A percentile compares a stretch with the other conserved stretches of the same genome.
Evolutionary conservation across 1,140 invertebrate genomes (phyloP).

Genomic region (Scaptomyza hsui): DNA sequence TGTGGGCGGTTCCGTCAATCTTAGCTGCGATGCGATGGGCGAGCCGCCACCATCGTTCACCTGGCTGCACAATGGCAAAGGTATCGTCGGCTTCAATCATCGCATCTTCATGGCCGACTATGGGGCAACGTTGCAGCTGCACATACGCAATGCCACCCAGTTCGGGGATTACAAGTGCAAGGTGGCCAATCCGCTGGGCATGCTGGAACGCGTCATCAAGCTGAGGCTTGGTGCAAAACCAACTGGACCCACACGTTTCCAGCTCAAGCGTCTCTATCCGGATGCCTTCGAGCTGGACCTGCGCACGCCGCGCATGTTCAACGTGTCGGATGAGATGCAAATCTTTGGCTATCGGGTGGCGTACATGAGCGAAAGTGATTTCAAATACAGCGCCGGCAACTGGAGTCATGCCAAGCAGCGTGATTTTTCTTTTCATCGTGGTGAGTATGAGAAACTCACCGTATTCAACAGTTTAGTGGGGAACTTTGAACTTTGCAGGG

Average conservation of each 20-base stretch:
- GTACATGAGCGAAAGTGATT: slow-evolving; percentile 74
- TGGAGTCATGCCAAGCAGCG: slow-evolving; percentile 79
- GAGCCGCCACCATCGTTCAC: slow-evolving; percentile 86
- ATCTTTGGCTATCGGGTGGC: slow-evolving; percentile 79
- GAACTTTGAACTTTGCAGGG: slow-evolving; percentile 43
- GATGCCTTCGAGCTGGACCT: slow-evolving; percentile 84
- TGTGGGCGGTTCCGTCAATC: slow-evolving; percentile 85
- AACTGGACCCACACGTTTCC: slow-evolving; percentile 77
- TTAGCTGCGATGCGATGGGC: slow-evolving; percentile 86
- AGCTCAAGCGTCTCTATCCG: slow-evolving; percentile 74
- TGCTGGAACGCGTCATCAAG: slow-evolving; percentile 84
- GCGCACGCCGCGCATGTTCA: slow-evolving; percentile 59
- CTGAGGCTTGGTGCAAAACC: slow-evolving; percentile 85
- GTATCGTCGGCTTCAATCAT: slow-evolving; percentile 77
- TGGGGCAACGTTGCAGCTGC: slow-evolving; percentile 84
- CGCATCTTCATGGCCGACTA: slow-evolving; percentile 83
- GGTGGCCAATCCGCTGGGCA: slow-evolving; percentile 85
- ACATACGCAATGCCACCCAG: slow-evolving; percentile 83
- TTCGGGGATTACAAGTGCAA: slow-evolving; percentile 86
- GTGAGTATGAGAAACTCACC: slow-evolving; percentile 43
- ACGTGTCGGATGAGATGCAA: slow-evolving; percentile 77
- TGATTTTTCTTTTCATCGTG: slow-evolving; percentile 74
- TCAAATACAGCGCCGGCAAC: slow-evolving; percentile 71
- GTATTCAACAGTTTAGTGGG: not conserved
- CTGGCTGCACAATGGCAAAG: slow-evolving; percentile 84